Conservation (phyloP, 2,888 invertebrate genomes). For the Parelbella ahira region DNA sequence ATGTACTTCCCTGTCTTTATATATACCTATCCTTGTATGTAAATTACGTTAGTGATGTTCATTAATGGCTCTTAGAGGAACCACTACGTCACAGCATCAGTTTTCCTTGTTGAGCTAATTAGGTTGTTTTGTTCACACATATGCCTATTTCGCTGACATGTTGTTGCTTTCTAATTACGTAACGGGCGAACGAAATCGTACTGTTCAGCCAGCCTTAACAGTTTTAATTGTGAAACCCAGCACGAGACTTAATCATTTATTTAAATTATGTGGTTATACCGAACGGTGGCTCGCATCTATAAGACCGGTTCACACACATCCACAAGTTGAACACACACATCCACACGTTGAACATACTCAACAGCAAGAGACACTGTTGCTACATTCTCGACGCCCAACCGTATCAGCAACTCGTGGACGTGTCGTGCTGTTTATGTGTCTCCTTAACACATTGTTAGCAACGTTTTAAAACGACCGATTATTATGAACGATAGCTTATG, state of each 20-base stretch:
- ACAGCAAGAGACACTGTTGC: constrained; percentile 31
- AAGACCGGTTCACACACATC: constrained; percentile 60
- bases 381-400: constrained; percentile 37
- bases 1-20: too few species aligned
- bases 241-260: constrained; percentile 60
- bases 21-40: too few species aligned
- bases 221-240: constrained; percentile 67
- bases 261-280: constrained; percentile 64
- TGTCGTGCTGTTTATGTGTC: constrained; percentile 29
- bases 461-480: too few species aligned
- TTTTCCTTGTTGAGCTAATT: too few species aligned
- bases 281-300: constrained; percentile 60
- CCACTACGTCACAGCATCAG: too few species aligned
- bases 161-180: constrained; percentile 53
- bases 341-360: too few species aligned
- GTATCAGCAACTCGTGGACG: constrained; percentile 39
- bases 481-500: too few species aligned
- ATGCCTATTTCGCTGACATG: constrained; percentile 19
- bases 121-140: background rate
- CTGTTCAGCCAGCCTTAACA: constrained; percentile 51
- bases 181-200: constrained; percentile 56
- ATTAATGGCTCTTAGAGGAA: too few species aligned
- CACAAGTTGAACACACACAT: constrained; percentile 51
- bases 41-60: too few species aligned
- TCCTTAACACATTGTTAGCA: constrained; percentile 3